Percentiles rank a stretch among this genome's conserved stretches.
Conservation (phyloP, 2,113 vertebrate genomes). For the Agapornis roseicollis region DNA sequence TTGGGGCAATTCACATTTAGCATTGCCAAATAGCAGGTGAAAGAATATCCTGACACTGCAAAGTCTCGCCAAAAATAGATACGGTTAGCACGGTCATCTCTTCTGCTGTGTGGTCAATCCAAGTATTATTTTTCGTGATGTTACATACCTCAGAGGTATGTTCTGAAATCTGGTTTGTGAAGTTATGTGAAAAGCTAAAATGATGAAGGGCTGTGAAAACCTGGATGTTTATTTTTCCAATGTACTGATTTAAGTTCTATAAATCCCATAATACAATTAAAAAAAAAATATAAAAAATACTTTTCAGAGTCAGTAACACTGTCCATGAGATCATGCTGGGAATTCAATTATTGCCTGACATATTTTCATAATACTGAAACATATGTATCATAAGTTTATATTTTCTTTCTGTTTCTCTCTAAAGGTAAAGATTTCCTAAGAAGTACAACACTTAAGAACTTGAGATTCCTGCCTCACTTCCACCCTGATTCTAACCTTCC, state of each 20-base stretch:
- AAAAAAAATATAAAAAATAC: rapidly evolving
- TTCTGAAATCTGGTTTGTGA: neutral
- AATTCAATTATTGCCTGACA: neutral
- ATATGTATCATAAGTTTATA: neutral
- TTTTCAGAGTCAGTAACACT: neutral
- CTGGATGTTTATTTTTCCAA: neutral
- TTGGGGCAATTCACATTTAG: neutral
- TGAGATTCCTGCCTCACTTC: neutral
- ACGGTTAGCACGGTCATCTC: neutral
- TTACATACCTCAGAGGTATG: rapidly evolving
- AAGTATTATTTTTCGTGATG: neutral
- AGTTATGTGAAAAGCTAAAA: neutral
- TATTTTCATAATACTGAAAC: neutral
- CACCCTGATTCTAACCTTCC: neutral
- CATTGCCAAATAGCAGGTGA: neutral
- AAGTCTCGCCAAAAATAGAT: neutral
- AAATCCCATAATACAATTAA: neutral
- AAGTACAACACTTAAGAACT: neutral
- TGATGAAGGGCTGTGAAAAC: neutral
- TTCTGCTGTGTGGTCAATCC: neutral
- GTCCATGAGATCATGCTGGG: neutral
- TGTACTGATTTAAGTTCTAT: neutral
- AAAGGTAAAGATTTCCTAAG: neutral
- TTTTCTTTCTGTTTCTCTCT: neutral
- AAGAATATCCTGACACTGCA: neutral